These are phyloP conservation scores for Planococcus citri DNA, from an alignment of 1,140 invertebrate genomes.

Conservation along the genomic window DNA sequence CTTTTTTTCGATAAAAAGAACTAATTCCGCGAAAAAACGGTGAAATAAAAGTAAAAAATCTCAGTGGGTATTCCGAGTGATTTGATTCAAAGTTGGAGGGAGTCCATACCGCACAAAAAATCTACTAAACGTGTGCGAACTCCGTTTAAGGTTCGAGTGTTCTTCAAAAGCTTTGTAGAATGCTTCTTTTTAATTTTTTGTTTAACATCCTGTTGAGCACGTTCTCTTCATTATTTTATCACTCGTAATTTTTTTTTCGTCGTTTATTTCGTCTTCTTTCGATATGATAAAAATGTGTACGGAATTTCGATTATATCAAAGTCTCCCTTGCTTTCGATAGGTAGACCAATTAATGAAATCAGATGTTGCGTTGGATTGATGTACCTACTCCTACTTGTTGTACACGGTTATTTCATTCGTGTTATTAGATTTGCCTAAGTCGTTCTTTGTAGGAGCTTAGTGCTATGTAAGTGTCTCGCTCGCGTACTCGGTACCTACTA, in stretches of 20 bases:
- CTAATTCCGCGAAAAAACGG: background rate
- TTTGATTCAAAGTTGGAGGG: background rate
- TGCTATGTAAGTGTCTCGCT: no score
- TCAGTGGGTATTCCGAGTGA: background rate
- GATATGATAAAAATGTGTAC: no score
- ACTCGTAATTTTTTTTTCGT: background rate
- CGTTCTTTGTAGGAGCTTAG: no score
- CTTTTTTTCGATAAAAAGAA: background rate
- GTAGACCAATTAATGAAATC: no score
- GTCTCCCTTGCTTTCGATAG: no score
- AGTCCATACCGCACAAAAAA: background rate
- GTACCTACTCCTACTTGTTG: no score
- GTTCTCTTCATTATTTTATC: background rate
- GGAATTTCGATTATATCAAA: no score
- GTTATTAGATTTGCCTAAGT: no score
- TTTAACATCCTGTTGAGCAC: conserved; percentile 6
- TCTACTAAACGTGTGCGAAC: background rate
- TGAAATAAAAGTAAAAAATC: background rate
- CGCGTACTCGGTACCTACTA: no score
- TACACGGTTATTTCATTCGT: no score
- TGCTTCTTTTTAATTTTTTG: background rate
- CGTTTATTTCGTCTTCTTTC: no score
- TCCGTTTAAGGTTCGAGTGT: background rate
- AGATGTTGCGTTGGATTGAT: no score
- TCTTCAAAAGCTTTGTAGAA: background rate